phyloP scores from a whole-genome alignment of 1,140 invertebrate genomes.

The Copidosoma floridanum region DNA sequence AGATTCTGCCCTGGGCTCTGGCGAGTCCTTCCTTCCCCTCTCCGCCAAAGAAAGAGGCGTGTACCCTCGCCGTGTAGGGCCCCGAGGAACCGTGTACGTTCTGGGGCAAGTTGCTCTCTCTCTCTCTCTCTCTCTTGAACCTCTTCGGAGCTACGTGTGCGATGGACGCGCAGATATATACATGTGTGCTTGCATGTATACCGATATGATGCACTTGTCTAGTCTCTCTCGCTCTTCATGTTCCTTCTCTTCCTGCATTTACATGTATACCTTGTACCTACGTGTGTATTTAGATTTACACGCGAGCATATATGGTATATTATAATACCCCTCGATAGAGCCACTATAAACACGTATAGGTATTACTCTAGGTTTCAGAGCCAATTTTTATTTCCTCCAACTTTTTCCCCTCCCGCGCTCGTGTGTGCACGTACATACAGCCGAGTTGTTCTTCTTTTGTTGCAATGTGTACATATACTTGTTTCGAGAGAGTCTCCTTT shows the following conservation, averaged over 20 bases:
- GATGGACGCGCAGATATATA: constrained; percentile 1
- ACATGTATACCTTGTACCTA: no score
- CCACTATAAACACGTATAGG: constrained; percentile 16
- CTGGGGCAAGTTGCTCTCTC: no score
- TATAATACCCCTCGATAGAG: constrained; percentile 14
- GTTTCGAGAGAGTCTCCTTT: no score
- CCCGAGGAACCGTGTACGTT: no score
- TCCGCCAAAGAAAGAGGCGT: no score
- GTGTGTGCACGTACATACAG: background rate
- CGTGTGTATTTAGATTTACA: constrained; percentile 23
- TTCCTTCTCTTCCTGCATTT: constrained; percentile 17
- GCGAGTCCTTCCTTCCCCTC: no score
- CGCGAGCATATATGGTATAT: background rate
- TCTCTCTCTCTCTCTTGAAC: background rate
- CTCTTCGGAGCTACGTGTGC: background rate
- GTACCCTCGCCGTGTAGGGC: no score
- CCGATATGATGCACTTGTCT: background rate
- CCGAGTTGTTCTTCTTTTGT: background rate
- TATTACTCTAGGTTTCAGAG: no score
- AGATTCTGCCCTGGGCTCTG: no score
- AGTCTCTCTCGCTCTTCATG: no score
- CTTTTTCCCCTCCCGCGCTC: background rate
- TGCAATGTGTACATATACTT: no score
- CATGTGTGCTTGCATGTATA: background rate
- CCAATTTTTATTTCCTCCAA: background rate